Evolutionary conservation across 2,797 vertebrate species (phyloP).

Genomic region (Sternotherus odoratus): DNA sequence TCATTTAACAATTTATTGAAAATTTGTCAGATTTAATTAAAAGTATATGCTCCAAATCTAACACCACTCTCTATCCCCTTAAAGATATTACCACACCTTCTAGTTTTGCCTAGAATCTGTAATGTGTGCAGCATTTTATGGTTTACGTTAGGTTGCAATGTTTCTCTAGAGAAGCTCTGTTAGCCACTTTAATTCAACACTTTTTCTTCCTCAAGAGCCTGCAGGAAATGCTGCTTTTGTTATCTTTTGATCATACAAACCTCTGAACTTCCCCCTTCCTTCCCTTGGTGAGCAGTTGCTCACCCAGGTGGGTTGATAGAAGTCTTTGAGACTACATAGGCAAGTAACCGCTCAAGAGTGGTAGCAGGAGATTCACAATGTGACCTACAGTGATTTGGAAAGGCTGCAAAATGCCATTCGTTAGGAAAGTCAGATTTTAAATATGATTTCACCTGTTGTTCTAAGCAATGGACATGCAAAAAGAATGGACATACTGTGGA

Average conservation of each 20-base stretch:
- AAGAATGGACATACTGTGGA: background rate
- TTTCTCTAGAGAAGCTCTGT: background rate
- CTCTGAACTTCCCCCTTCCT: background rate
- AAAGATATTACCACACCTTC: background rate
- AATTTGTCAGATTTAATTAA: background rate
- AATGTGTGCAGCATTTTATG: background rate
- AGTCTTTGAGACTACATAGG: background rate
- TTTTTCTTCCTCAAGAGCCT: background rate
- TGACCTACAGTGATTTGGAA: background rate
- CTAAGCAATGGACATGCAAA: background rate
- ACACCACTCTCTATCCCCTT: background rate
- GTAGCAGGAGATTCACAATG: background rate
- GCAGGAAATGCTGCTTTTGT: background rate
- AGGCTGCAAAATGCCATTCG: background rate
- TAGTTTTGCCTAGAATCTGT: background rate
- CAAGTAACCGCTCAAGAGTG: background rate
- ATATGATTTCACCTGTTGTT: background rate
- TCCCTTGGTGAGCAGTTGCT: background rate
- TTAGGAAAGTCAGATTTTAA: background rate
- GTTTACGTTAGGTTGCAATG: background rate
- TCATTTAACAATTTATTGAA: background rate
- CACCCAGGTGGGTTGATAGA: background rate
- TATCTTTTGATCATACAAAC: background rate
- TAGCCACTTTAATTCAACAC: background rate
- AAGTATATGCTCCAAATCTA: background rate